These are phyloP conservation scores for Netelia inedita DNA, from an alignment of 2,888 invertebrate species.

Conservation along the genomic window DNA sequence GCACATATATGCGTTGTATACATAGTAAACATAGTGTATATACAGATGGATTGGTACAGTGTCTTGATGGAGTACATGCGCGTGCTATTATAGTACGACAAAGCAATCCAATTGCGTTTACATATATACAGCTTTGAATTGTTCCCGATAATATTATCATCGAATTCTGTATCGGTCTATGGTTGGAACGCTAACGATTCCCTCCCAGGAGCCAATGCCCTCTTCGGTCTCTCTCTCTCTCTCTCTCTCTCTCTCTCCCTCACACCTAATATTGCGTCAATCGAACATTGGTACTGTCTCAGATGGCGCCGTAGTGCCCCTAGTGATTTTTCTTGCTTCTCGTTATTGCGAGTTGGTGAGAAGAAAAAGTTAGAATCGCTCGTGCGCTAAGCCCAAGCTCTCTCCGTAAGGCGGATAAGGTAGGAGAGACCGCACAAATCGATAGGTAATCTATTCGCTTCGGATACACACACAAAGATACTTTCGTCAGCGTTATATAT, in stretches of 20 bases:
- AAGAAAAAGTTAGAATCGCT: slow-evolving; percentile 54
- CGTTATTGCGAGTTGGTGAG: slow-evolving; percentile 15
- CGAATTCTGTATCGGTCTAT: slow-evolving; percentile 33
- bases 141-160: slow-evolving; percentile 1
- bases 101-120: slow-evolving; percentile 44
- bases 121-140: not conserved
- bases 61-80: not conserved
- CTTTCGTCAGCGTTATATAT: slow-evolving; percentile 1
- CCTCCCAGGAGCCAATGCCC: slow-evolving; percentile 8
- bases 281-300: not conserved
- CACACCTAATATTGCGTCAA: slow-evolving; percentile 35
- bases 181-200: slow-evolving; percentile 27
- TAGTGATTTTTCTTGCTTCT: slow-evolving; percentile 17
- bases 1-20: not conserved
- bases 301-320: not conserved
- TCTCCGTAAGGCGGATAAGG: slow-evolving; percentile 7
- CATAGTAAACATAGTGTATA: slow-evolving; percentile 17
- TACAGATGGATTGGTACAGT: not conserved
- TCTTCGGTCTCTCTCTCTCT: not conserved
- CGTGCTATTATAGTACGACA: slow-evolving; percentile 22
- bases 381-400: slow-evolving; percentile 56
- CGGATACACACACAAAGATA: not conserved
- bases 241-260: too few relatives aligned
- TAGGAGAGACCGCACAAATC: slow-evolving; percentile 18
- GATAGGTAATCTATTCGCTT: slow-evolving; percentile 21